A percentile compares a stretch with the other conserved stretches of the same genome.
These are phyloP conservation scores for Ptychadena robeensis DNA, from an alignment of 2,797 vertebrate species.

Conservation along the genomic window DNA sequence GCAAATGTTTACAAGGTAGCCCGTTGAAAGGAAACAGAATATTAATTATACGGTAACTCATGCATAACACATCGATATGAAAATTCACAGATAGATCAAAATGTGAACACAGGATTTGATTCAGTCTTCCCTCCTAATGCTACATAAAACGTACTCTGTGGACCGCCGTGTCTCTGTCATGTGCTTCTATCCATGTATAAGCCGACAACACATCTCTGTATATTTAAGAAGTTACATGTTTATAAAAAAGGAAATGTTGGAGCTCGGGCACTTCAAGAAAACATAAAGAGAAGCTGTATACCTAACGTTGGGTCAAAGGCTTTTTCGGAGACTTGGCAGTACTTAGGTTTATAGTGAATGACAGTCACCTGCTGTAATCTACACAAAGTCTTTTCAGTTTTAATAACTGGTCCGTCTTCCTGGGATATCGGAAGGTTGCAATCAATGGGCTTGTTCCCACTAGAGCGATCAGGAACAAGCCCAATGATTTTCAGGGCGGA, in stretches of 20 bases:
- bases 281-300: background rate
- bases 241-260: constrained; percentile 8
- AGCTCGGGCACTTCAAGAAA: background rate
- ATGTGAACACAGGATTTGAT: background rate
- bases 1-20: constrained; percentile 35
- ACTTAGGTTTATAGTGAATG: background rate
- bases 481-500: too few species aligned
- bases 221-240: background rate
- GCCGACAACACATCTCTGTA: background rate
- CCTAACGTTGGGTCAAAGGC: background rate
- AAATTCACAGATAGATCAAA: constrained; percentile 32
- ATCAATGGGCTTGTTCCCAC: too few species aligned
- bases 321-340: background rate
- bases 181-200: constrained; percentile 6
- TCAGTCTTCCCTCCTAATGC: background rate
- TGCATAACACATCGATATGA: constrained; percentile 31
- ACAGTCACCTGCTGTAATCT: background rate
- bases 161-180: too few species aligned
- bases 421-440: background rate
- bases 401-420: background rate
- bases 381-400: background rate
- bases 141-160: background rate
- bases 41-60: constrained; percentile 39
- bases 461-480: too few species aligned
- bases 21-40: constrained; percentile 27